Evolutionary conservation across 2,797 vertebrate genomes (phyloP), one percentile per base, ranked within the genome.

Genomic region (Iguana delicatissima): DNA sequence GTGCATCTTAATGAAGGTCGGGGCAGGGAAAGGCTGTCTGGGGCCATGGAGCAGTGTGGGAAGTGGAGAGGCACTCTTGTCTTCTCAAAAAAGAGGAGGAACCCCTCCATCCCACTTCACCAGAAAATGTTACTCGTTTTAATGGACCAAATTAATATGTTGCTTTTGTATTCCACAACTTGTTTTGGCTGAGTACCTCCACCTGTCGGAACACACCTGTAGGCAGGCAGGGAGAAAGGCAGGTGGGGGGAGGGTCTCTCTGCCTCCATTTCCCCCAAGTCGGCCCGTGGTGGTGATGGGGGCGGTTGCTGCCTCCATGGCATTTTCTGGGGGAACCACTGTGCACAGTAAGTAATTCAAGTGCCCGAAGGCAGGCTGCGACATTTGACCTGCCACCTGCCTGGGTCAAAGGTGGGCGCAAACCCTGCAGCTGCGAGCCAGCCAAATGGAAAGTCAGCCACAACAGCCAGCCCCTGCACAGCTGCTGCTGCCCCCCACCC

Each of bases 1-100:
- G 89, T 88, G 80, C 89, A 93, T 92, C 74, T 74, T 91, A 94
- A 94, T 6, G 0, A 96, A 84, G 92, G 3, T 46, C 42, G 42
- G 42, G 42, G n/a, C 1, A 10, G n/a, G 35, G 20, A 24, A 2
- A 59, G 57, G 35, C 29, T 38, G 50, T 9, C 57, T 6, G 8
- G 9, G n/a, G 5, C 52, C 22, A 12, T 3, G 52, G 72, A 76
- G 32, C n/a, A 76, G 73, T 22, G 59, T 2, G 73, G 26, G 13
- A 12, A 13, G 4, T 1, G 6, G 85, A 4, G 4, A 13, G 12
- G 26, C 2, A 24, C 20, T 1, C 16, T 6, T 38, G 35, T 20
- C 72, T n/a, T 18, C 18, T 74, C n/a, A 35, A 35, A 74, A 38
- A 16, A 22, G 35, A 76, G 35, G 16, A 73, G 32, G 32, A 35